phyloP scores from a whole-genome alignment of 2,888 invertebrate genomes.

The Epicampocera succincta region DNA sequence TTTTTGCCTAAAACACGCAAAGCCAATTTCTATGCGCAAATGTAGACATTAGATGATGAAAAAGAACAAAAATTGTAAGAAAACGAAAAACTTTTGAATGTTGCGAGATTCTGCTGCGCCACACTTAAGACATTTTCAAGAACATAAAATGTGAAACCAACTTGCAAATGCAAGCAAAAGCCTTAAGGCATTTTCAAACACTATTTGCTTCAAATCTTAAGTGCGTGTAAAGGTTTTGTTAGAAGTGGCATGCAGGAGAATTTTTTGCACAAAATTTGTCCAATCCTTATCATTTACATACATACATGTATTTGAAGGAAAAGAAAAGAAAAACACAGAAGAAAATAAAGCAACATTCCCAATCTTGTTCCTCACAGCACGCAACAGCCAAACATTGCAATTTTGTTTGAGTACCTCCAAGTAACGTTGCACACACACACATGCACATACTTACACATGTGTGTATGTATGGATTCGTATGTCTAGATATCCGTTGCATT shows the following conservation, averaged over 20 bases:
- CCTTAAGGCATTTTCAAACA: conserved; percentile 28
- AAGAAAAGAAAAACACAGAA: conserved; percentile 16
- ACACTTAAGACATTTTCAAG: conserved; percentile 28
- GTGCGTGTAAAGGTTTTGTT: conserved; percentile 58
- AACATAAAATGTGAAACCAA: conserved; percentile 20
- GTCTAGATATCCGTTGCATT: conserved; percentile 47
- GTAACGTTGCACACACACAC: conserved; percentile 17
- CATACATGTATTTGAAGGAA: conserved; percentile 38
- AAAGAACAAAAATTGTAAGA: conserved; percentile 9
- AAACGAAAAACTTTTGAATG: conserved; percentile 35
- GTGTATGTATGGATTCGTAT: not conserved
- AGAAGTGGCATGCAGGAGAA: conserved; percentile 50
- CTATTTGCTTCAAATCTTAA: conserved; percentile 32
- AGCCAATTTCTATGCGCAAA: conserved; percentile 57
- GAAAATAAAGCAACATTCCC: conserved; percentile 46
- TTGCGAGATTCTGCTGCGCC: conserved; percentile 27
- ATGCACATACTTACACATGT: not conserved
- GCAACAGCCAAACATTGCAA: conserved; percentile 39
- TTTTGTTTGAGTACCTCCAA: conserved; percentile 20
- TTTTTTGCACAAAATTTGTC: conserved; percentile 65
- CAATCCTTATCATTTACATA: conserved; percentile 62
- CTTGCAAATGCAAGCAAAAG: conserved; percentile 1
- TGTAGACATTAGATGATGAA: conserved; percentile 66
- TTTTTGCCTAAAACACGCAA: conserved; percentile 62
- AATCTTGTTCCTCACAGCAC: conserved; percentile 56